Evolutionary conservation across 2,888 invertebrate species (phyloP), one percentile per base, ranked within the genome.

Genomic region (Pollenia griseotomentosa): DNA sequence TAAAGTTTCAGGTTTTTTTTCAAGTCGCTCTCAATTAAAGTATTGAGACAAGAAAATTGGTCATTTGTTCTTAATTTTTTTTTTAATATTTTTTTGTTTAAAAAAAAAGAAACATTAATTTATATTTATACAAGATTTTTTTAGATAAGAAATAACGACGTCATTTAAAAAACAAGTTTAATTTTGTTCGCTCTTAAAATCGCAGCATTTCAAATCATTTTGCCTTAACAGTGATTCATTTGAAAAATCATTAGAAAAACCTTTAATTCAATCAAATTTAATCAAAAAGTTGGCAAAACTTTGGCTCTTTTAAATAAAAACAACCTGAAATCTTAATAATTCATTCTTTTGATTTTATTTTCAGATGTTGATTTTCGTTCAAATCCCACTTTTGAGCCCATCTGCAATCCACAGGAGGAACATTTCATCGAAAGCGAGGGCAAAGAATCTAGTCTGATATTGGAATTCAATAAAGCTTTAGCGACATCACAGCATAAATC

Each of bases 401-500:
- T 93, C 48, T 93, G 93, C 89, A 92, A 91, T 78, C 90, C 89
- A 14, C 92, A 92, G 88, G 90, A 92, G 63, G 93, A 93, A 82
- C 91, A 92, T 59, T 93, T 91, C 88, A 91, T 93, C 73, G 92
- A 92, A 77, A 93, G 93, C 87, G 92, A 93, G 40, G 93, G 93
- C 86, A 92, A 91, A 83, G 92, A 93, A 89, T 93, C 93, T 89
- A 93, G 93, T 90, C 91, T 93, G 16, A 92, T 92, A 87, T 91
- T 93, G 70, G 93, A 93, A 87, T 91, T 93, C 75, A 91, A 92
- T 86, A 90, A 93, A 71, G 91, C 90, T 82, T 70, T 88, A 23
- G 88, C 89, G 71, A 90, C 90, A 12, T 86, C 88, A 53, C 89
- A 90, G 66, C 88, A 90, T 44, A 89, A 88, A 19, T 91, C 91